Conservation (phyloP, 2,888 invertebrate genomes). For the Unio pictorum region DNA sequence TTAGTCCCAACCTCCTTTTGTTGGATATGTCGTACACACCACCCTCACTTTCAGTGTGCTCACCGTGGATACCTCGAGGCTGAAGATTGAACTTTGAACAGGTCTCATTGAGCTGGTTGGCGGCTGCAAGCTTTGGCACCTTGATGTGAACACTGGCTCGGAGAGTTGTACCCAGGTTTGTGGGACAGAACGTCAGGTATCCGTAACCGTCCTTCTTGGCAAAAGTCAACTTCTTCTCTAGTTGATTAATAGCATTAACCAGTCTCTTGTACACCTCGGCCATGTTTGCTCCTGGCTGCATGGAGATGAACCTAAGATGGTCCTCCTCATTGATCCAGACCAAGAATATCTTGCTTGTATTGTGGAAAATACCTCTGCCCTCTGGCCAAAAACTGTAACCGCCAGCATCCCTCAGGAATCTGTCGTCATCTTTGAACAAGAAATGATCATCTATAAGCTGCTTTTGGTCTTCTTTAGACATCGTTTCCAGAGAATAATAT, state of each 20-base stretch:
- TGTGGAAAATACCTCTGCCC: slow-evolving; percentile 91
- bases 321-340: slow-evolving; percentile 95
- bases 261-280: slow-evolving; percentile 62
- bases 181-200: slow-evolving; percentile 88
- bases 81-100: slow-evolving; percentile 37
- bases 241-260: slow-evolving; percentile 80
- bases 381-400: slow-evolving; percentile 89
- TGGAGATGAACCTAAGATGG: slow-evolving; percentile 86
- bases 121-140: too few relatives aligned
- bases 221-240: slow-evolving; percentile 74
- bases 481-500: slow-evolving; percentile 67
- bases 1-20: slow-evolving; percentile 61
- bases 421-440: slow-evolving; percentile 56
- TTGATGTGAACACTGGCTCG: slow-evolving; percentile 92
- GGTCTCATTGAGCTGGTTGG: slow-evolving; percentile 21
- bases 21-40: slow-evolving; percentile 67
- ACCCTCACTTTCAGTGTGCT: too few relatives aligned
- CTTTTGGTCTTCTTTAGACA: slow-evolving; percentile 48
- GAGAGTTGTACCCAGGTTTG: slow-evolving; percentile 90
- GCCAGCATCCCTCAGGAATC: slow-evolving; percentile 42
- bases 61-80: slow-evolving; percentile 41
- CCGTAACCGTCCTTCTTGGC: slow-evolving; percentile 85
- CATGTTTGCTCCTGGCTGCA: slow-evolving; percentile 75
- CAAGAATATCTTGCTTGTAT: slow-evolving; percentile 83
- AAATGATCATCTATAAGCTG: slow-evolving; percentile 60